phyloP scores from a whole-genome alignment of 2,888 invertebrate genomes.

The Drosophila austrosaltans region DNA sequence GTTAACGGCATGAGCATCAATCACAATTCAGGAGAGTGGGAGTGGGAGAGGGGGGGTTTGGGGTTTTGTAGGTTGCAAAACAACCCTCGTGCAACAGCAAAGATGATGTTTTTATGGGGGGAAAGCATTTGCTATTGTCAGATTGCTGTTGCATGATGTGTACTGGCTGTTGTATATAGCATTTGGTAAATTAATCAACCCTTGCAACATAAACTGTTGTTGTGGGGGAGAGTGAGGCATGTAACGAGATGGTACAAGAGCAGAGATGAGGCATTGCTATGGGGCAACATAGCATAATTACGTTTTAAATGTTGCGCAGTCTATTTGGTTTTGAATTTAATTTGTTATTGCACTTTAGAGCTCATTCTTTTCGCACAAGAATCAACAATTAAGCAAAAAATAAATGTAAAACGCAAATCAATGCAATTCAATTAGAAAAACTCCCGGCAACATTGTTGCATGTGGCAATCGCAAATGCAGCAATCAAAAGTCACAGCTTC shows the following conservation, averaged over 20 bases:
- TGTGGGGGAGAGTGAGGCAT: not conserved
- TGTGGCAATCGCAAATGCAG: constrained; percentile 22
- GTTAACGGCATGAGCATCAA: constrained; percentile 45
- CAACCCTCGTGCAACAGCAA: constrained; percentile 33
- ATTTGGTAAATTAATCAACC: constrained; percentile 74
- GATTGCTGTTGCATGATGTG: constrained; percentile 27
- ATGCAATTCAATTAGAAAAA: constrained; percentile 66
- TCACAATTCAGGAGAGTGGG: constrained; percentile 46
- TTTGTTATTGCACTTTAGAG: constrained; percentile 30
- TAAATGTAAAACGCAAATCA: constrained; percentile 54
- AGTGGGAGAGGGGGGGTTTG: too few species aligned
- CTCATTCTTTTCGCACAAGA: constrained; percentile 1
- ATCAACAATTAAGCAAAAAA: constrained; percentile 47
- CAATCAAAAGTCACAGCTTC: constrained; percentile 44
- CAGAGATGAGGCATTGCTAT: constrained; percentile 24
- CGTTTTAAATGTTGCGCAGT: constrained; percentile 55
- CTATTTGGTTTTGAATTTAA: not conserved
- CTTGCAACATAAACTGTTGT: constrained; percentile 35
- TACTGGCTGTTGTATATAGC: constrained; percentile 24
- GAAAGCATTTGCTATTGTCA: constrained; percentile 24
- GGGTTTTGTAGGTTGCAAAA: not conserved
- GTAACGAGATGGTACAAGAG: not conserved
- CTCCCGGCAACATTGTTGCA: constrained; percentile 54
- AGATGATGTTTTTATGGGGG: not conserved
- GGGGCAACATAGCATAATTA: constrained; percentile 61